Evolutionary conservation across 2,797 vertebrate species (phyloP).

Genomic region (Graptemys geographica): DNA sequence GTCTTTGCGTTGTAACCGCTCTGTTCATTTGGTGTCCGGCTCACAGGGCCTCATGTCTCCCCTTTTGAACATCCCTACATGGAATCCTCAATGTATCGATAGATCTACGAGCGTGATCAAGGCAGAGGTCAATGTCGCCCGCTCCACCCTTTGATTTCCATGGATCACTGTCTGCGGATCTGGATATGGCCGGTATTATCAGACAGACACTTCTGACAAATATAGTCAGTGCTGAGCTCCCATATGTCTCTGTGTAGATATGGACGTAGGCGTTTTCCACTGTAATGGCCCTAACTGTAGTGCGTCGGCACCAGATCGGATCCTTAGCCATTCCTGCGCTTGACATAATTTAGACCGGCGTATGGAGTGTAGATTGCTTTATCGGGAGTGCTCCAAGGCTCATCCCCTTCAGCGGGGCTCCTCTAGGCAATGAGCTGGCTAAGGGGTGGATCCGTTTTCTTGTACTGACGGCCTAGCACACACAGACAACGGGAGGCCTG

Average conservation of each 20-base stretch:
- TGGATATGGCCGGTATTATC: background rate
- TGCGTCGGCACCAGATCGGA: background rate
- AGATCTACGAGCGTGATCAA: background rate
- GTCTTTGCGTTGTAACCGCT: background rate
- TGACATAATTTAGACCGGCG: background rate
- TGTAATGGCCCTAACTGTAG: background rate
- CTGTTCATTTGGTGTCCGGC: background rate
- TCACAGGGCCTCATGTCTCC: background rate
- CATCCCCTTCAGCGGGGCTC: background rate
- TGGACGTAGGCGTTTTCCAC: background rate
- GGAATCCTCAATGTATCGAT: background rate
- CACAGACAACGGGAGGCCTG: background rate
- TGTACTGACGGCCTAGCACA: background rate
- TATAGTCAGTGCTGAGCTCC: background rate
- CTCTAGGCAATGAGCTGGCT: background rate
- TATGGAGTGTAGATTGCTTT: background rate
- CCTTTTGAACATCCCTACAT: background rate
- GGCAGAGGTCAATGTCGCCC: background rate
- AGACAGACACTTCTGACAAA: background rate
- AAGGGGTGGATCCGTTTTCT: background rate
- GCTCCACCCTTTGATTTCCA: background rate
- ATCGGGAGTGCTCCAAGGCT: background rate
- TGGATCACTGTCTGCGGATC: no score
- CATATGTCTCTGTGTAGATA: background rate
- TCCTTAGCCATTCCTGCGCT: background rate